phyloP scores from a whole-genome alignment of 1,140 invertebrate species.

The Diuraphis noxia region DNA sequence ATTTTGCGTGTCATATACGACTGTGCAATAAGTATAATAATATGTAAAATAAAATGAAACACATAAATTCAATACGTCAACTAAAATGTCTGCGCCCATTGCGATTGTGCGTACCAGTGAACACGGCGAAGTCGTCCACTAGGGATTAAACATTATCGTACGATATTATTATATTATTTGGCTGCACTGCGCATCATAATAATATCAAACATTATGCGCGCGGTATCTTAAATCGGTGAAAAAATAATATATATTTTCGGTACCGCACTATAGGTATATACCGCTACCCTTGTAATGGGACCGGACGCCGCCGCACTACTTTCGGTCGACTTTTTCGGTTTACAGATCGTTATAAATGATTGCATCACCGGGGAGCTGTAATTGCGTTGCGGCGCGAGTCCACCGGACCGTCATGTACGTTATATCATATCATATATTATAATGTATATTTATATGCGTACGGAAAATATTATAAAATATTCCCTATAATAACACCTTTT shows the following conservation, averaged over 20 bases:
- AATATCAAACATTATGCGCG: not conserved
- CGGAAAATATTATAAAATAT: slow-evolving; percentile 51
- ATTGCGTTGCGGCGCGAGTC: slow-evolving; percentile 30
- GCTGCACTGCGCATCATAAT: not conserved
- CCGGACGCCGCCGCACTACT: not conserved
- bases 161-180: too few relatives aligned
- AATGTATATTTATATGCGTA: not conserved
- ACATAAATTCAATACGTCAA: not conserved
- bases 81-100: not conserved
- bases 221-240: slow-evolving; percentile 37
- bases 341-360: slow-evolving; percentile 47
- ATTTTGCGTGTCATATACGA: too few relatives aligned
- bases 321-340: slow-evolving; percentile 44
- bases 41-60: too few relatives aligned
- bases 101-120: not conserved
- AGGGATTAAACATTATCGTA: not conserved
- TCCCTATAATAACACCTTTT: slow-evolving; percentile 52
- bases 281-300: slow-evolving; percentile 22
- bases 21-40: too few relatives aligned
- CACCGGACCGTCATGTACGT: slow-evolving; percentile 29
- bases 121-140: too few relatives aligned
- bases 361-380: slow-evolving; percentile 39
- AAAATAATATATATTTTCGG: slow-evolving; percentile 39
- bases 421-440: not conserved
- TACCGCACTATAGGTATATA: not conserved